phyloP scores from a whole-genome alignment of 2,113 vertebrate species.

The Aix galericulata region DNA sequence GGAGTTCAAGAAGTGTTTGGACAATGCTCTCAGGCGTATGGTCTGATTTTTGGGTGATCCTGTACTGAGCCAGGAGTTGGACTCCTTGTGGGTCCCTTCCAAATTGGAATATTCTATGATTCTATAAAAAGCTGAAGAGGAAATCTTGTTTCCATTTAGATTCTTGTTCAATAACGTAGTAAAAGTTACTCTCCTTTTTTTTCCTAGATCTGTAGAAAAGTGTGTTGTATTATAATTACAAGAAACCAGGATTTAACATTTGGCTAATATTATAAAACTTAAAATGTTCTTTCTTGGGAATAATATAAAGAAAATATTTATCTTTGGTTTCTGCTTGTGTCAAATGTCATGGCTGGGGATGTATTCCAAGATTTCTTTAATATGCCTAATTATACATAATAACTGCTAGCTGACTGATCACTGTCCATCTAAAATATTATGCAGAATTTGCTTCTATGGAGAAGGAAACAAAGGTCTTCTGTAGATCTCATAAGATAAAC shows the following conservation, averaged over 20 bases:
- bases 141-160: background rate
- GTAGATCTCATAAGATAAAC: background rate
- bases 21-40: no score
- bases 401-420: background rate
- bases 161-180: background rate
- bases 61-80: no score
- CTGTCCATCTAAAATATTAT: background rate
- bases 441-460: background rate
- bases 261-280: background rate
- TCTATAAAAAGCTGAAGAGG: background rate
- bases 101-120: no score
- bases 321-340: background rate
- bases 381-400: rapidly evolving
- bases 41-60: no score
- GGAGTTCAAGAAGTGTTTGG: no score
- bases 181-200: background rate
- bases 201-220: background rate
- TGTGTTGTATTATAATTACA: background rate
- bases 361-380: background rate
- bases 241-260: background rate
- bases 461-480: background rate
- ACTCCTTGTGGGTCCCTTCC: no score
- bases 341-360: background rate
- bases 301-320: background rate
- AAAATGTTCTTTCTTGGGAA: background rate